Evolutionary conservation across 2,797 vertebrate species (phyloP), one percentile per base, ranked within the genome.

Genomic region (Meda fulgida): DNA sequence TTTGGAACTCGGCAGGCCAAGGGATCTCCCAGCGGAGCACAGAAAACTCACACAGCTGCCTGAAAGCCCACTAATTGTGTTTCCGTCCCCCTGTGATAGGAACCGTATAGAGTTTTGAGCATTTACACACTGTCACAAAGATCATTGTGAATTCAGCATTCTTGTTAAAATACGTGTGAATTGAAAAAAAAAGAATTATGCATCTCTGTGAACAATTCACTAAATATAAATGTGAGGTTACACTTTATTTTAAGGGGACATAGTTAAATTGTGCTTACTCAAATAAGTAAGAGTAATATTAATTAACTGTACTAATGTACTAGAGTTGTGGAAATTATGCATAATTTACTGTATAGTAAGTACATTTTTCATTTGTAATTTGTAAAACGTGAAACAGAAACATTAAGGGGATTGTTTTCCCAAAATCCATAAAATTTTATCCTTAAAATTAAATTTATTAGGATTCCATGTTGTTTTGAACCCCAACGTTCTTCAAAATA

Each of bases 1-100:
- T 91, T 93, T 91, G 91, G 88, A 90, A 88, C 89, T 92, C 88
- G 89, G 89, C 90, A 89, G 91, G 94, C 93, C 94, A 95, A 93
- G 94, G 94, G 94, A 95, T 90, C 88, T 90, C 93, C 90, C 91
- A 90, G 88, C 89, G 88, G 85, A 92, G 89, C 90, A 85, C 69
- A 65, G 87, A 86, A 90, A 91, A 88, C 83, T 82, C 63, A 80
- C 71, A 80, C 88, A 91, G 89, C 91, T 91, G 89, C 83, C 63
- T 90, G 81, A 60, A 87, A 87, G 80, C 55, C 73, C 76, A 85
- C 86, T 90, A 90, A 94, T 93, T 93, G 91, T 90, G 91, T 91
- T 92, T 91, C 89, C 92, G 92, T 91, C 91, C 85, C 89, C 63
- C 78, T 19, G 85, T 90, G 92, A 93, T 90, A 92, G 92, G 91